A percentile compares a stretch with the other conserved stretches of the same genome.
Conservation (phyloP, 2,113 vertebrate genomes). For the Sphaerodactylus townsendi region DNA sequence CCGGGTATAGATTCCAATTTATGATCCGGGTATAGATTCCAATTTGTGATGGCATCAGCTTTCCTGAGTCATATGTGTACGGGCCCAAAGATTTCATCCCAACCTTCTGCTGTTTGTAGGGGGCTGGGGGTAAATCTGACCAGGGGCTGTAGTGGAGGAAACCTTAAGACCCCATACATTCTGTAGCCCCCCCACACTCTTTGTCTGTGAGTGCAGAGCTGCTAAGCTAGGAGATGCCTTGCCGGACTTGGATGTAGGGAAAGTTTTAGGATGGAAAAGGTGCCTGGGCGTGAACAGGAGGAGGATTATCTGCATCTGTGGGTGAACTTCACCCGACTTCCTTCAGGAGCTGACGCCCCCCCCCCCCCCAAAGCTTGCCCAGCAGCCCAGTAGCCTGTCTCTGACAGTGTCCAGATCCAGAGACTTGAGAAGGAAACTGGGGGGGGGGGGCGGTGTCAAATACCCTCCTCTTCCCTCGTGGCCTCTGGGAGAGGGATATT, state of each 20-base stretch:
- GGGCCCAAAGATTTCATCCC: too few relatives aligned
- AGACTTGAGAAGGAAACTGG: not conserved
- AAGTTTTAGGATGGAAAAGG: not conserved
- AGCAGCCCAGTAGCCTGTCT: constrained; percentile 10
- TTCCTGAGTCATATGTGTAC: not conserved
- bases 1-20: too few relatives aligned
- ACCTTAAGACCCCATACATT: too few relatives aligned
- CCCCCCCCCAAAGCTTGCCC: too few relatives aligned
- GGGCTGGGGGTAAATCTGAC: too few relatives aligned
- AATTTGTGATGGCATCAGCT: too few relatives aligned
- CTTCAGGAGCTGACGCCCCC: not conserved
- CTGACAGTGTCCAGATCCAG: constrained; percentile 22
- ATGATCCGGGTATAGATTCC: too few relatives aligned
- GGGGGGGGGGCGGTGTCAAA: not conserved
- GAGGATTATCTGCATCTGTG: not conserved
- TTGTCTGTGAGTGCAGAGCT: not conserved
- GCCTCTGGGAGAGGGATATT: not conserved
- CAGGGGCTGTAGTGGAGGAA: too few relatives aligned
- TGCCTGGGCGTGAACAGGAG: not conserved
- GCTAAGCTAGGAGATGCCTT: not conserved
- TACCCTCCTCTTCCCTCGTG: too few relatives aligned
- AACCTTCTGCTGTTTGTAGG: too few relatives aligned
- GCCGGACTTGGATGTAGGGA: not conserved
- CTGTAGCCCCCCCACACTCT: too few relatives aligned
- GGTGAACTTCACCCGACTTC: not conserved